Evolutionary conservation across 2,888 invertebrate genomes (phyloP), one percentile per base, ranked within the genome.

Genomic region (Ectemnius continuus): DNA sequence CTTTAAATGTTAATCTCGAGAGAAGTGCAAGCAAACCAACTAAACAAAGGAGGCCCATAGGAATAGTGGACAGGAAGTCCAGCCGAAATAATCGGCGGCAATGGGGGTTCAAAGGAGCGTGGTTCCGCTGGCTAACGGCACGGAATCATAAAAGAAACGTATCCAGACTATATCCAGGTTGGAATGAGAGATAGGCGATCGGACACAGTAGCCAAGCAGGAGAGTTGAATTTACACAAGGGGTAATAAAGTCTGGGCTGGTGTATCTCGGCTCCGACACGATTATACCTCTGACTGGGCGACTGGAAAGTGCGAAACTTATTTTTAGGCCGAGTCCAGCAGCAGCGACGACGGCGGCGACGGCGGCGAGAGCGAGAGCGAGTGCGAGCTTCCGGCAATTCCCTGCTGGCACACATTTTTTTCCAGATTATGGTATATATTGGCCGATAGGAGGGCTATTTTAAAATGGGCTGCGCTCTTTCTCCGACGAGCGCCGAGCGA

Each of bases 321-420:
- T 36, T 36, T 36, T 36, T 36, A 36, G 36, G 36, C 0, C 1
- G 36, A 36, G 23, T 23, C 23, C n/a, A n/a, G n/a, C n/a, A n/a
- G n/a, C n/a, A n/a, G n/a, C n/a, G n/a, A n/a, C n/a, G n/a, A n/a
- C n/a, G n/a, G n/a, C n/a, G n/a, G n/a, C n/a, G n/a, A n/a, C n/a
- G n/a, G n/a, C n/a, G n/a, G n/a, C n/a, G n/a, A n/a, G n/a, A n/a
- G n/a, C n/a, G n/a, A n/a, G n/a, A n/a, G n/a, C n/a, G n/a, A n/a
- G n/a, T n/a, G n/a, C n/a, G n/a, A n/a, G n/a, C 69, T 80, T 80
- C 78, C 80, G 78, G 73, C 73, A 80, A 64, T 61, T 58, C 13
- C 36, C n/a, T 59, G 20, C 16, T 36, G 75, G 64, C 59, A 47
- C 68, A 20, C 13, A 78, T 71, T 75, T 75, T 5, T 78, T 70